Conservation (phyloP, 2,797 vertebrate species). For the Anisognathus igniventris region DNA sequence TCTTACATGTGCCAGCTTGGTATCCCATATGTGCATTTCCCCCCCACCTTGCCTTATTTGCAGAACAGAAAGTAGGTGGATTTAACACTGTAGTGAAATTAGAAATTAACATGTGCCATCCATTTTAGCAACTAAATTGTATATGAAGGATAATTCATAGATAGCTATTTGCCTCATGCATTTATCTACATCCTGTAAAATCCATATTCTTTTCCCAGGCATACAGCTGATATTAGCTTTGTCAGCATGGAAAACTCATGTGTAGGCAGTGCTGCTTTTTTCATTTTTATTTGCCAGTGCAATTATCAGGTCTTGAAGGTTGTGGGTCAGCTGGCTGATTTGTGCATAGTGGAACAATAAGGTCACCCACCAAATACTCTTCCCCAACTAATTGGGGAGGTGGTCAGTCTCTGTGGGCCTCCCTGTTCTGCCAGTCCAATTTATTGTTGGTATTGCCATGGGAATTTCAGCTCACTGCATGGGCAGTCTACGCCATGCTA, state of each 20-base stretch:
- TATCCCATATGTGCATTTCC: neutral
- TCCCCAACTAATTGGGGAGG: slow-evolving; percentile 3
- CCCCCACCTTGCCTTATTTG: neutral
- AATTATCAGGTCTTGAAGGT: neutral
- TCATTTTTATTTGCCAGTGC: neutral
- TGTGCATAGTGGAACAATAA: neutral
- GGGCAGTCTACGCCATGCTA: slow-evolving; percentile 33
- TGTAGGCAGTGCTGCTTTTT: neutral
- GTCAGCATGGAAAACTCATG: neutral
- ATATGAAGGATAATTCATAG: neutral
- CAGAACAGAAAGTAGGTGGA: slow-evolving; percentile 34
- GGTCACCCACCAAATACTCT: slow-evolving; percentile 12
- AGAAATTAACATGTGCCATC: neutral
- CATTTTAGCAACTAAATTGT: neutral
- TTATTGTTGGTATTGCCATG: slow-evolving; percentile 42
- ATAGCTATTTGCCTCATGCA: neutral
- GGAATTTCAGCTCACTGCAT: slow-evolving; percentile 28
- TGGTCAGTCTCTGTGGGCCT: neutral
- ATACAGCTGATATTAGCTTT: neutral
- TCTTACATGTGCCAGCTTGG: neutral
- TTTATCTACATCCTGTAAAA: neutral
- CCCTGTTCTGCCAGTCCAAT: slow-evolving; percentile 1
- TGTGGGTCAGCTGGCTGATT: neutral
- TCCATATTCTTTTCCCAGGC: neutral
- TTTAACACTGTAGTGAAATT: neutral